phyloP scores from a whole-genome alignment of 1,140 invertebrate species.

The Amphibalanus amphitrite region DNA sequence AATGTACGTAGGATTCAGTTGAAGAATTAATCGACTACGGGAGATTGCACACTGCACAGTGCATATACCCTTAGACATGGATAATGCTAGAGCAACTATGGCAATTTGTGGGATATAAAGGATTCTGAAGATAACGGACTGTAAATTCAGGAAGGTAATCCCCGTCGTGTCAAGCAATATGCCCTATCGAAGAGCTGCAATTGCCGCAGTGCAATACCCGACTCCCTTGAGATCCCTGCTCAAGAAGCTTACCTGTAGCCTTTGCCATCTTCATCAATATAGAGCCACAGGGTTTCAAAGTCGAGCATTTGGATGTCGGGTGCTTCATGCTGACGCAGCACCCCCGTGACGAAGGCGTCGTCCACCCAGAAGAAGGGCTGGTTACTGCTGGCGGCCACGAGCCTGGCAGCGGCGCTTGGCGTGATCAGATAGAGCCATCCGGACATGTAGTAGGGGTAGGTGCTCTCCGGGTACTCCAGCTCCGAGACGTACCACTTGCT shows the following conservation, averaged over 20 bases:
- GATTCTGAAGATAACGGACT: too few relatives aligned
- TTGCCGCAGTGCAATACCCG: too few relatives aligned
- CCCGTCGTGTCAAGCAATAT: too few relatives aligned
- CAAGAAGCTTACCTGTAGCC: not conserved
- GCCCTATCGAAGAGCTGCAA: too few relatives aligned
- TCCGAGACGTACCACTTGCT: conserved; percentile 21
- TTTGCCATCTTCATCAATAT: not conserved
- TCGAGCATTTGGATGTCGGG: not conserved
- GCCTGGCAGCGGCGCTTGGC: conserved; percentile 10
- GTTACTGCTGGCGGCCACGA: conserved; percentile 19
- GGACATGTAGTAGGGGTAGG: conserved; percentile 21
- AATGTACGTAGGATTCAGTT: too few relatives aligned
- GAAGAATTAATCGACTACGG: too few relatives aligned
- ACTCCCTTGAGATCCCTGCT: too few relatives aligned
- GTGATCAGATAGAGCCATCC: conserved; percentile 21
- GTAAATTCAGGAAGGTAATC: too few relatives aligned
- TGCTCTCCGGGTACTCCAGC: conserved; percentile 18
- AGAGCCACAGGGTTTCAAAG: not conserved
- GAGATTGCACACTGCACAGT: not conserved
- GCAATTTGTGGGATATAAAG: too few relatives aligned
- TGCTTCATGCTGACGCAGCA: conserved; percentile 21
- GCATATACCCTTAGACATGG: too few relatives aligned
- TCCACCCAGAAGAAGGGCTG: conserved; percentile 29
- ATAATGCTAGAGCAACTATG: not conserved
- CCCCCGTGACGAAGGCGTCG: conserved; percentile 30